A percentile compares a stretch with the other conserved stretches of the same genome.
Conservation (phyloP, 1,140 invertebrate species). For the Druon quercuslanigerum region DNA sequence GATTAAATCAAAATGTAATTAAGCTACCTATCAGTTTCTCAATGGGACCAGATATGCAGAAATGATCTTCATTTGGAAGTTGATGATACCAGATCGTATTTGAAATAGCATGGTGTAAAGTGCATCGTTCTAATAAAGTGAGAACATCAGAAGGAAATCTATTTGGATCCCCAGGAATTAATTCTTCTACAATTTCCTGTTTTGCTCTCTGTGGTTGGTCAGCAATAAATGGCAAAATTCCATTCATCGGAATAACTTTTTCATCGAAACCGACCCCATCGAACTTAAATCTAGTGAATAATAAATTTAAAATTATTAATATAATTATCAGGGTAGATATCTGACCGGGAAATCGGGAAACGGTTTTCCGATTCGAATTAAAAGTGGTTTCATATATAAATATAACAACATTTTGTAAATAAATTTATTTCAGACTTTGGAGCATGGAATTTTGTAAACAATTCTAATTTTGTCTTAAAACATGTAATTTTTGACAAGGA, state of each 20-base stretch:
- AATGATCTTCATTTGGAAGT: slow-evolving; percentile 73
- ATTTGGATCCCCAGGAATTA: slow-evolving; percentile 76
- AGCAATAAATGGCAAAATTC: slow-evolving; percentile 69
- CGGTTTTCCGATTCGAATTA: too few relatives aligned
- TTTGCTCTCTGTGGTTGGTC: slow-evolving; percentile 78
- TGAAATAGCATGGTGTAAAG: slow-evolving; percentile 78
- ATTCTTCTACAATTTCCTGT: slow-evolving; percentile 78
- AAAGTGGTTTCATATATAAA: too few relatives aligned
- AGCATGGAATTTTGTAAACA: too few relatives aligned
- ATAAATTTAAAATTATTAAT: too few relatives aligned
- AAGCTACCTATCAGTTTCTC: slow-evolving; percentile 59
- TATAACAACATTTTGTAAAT: too few relatives aligned
- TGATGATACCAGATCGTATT: slow-evolving; percentile 76
- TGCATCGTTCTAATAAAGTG: slow-evolving; percentile 75
- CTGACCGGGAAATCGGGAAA: too few relatives aligned
- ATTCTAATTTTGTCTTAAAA: too few relatives aligned
- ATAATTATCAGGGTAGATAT: too few relatives aligned
- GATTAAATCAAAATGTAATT: not conserved
- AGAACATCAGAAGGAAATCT: slow-evolving; percentile 72
- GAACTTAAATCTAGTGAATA: slow-evolving; percentile 75
- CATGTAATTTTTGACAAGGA: too few relatives aligned
- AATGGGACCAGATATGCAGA: slow-evolving; percentile 64
- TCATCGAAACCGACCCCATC: slow-evolving; percentile 76
- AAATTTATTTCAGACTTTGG: too few relatives aligned
- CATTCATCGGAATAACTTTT: not conserved